Evolutionary conservation across 2,888 invertebrate species (phyloP).

Genomic region (Drosophila rubida): DNA sequence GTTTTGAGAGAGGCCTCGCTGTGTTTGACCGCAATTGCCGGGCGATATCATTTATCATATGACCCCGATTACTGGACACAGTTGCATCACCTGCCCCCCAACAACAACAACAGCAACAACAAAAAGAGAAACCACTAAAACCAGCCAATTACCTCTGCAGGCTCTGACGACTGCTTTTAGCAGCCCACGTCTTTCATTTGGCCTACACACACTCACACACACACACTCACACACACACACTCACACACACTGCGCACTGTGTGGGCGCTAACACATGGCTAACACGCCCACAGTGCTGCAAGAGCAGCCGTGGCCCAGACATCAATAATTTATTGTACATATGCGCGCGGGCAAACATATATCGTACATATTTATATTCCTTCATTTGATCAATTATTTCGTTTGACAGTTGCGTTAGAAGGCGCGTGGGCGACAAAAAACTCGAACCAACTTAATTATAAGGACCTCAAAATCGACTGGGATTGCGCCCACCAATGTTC

Average conservation of each 20-base stretch:
- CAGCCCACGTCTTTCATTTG: constrained; percentile 5
- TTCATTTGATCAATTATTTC: constrained; percentile 70
- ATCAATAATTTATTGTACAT: constrained; percentile 59
- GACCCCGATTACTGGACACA: constrained; percentile 53
- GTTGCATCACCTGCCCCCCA: not conserved
- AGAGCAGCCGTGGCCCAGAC: constrained; percentile 6
- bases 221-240: not conserved
- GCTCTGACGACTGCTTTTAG: constrained; percentile 6
- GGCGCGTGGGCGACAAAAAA: constrained; percentile 18
- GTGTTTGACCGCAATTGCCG: constrained; percentile 50
- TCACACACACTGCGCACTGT: constrained; percentile 7
- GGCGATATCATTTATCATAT: constrained; percentile 63
- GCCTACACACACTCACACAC: constrained; percentile 2
- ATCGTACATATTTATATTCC: constrained; percentile 11
- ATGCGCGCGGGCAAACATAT: constrained; percentile 9
- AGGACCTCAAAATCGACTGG: constrained; percentile 6
- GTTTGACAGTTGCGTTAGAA: constrained; percentile 30
- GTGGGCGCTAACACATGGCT: constrained; percentile 20
- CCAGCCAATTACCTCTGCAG: not conserved
- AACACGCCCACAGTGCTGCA: constrained; percentile 23
- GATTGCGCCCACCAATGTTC: constrained; percentile 6
- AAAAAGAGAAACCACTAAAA: not conserved
- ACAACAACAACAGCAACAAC: too few relatives aligned
- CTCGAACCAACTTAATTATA: constrained; percentile 54
- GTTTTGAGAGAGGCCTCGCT: constrained; percentile 33